Evolutionary conservation across 2,888 invertebrate genomes (phyloP), one percentile per base, ranked within the genome.

Genomic region (Deilephila porcellus): DNA sequence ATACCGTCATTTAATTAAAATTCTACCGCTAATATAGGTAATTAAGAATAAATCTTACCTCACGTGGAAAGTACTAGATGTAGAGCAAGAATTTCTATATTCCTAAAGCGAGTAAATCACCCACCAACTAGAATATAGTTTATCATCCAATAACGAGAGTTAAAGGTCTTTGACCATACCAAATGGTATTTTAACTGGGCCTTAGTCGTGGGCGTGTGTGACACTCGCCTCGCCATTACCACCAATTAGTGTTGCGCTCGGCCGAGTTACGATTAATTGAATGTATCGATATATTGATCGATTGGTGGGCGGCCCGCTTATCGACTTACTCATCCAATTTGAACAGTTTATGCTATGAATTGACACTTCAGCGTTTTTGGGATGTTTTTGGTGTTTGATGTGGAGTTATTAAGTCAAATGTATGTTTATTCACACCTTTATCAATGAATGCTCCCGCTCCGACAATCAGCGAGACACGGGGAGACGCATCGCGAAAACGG

Each of bases 201-300:
- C 25, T 32, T 34, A 37, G 8, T 53, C 60, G 71, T 71, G 45
- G 71, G 71, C 70, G 70, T 70, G 34, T 32, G 37, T 71, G 60
- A 71, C 60, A 60, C 60, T 45, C 20, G 19, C 20, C 60, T 60
- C 64, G 25, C 45, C 64, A 72, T 72, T 62, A 64, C 82, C 80
- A 81, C 82, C 86, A 87, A 88, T 89, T 87, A 88, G 84, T 81
- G 86, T 74, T 84, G 83, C 81, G 85, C 85, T 83, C 85, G 84
- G 82, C 79, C 81, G 81, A 78, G 80, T 82, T 81, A 83, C 77
- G 82, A 76, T 86, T 86, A 91, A 91, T 91, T 91, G 90, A 88
- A 80, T 82, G 83, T 89, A 88, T 92, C 91, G 91, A 92, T 92
- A 90, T 93, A 94, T 93, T 93, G 93, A 93, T 93, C 85, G 89